Base-by-base conservation (phyloP, 2,888 invertebrate species). In the Morpho achilles region DNA sequence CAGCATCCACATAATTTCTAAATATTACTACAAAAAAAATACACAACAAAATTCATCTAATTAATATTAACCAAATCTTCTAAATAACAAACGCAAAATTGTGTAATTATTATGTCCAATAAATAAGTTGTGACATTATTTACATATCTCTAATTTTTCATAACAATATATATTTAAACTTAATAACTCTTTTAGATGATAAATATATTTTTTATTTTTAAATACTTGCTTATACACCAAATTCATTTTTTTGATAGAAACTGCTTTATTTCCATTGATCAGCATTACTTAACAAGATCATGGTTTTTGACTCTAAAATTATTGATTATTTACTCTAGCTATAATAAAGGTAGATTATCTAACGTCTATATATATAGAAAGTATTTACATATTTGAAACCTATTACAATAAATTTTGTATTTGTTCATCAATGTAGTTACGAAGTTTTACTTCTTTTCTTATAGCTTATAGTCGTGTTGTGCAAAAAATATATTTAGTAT, bases 61-160 rank as follows among this genome's bases (percentile, higher is more conserved):
- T 58, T 57, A 49, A 53, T 59, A 32, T 56, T 50, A 53, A 51
- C 43, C 41, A 53, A 59, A 59, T 7, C 44, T 44, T 43, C 39
- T 7, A 48, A 50, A 48, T 50, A 56, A 53, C 55, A 62, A 61
- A 56, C 52, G 50, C 53, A 49, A 63, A 58, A 46, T 16, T 47
- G 50, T 62, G 48, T 47, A 60, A 56, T 53, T 53, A 55, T 53
- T 59, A 58, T 57, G 58, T 63, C 56, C 60, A 63, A 53, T 56
- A 41, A 40, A 32, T 43, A 61, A 54, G n/a, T n/a, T 47, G 23
- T 22, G 47, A n/a, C 47, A 42, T 10, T 41, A 47, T 42, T 53
- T 45, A 43, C 40, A 53, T 45, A 22, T 44, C 46, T 49, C 22
- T 42, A 59, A 59, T 48, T 59, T 59, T 40, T 56, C 49, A 56